Percentiles rank a stretch among this genome's conserved stretches.
Conservation (phyloP, 2,113 vertebrate genomes). For the Campylomormyrus tamandua region DNA sequence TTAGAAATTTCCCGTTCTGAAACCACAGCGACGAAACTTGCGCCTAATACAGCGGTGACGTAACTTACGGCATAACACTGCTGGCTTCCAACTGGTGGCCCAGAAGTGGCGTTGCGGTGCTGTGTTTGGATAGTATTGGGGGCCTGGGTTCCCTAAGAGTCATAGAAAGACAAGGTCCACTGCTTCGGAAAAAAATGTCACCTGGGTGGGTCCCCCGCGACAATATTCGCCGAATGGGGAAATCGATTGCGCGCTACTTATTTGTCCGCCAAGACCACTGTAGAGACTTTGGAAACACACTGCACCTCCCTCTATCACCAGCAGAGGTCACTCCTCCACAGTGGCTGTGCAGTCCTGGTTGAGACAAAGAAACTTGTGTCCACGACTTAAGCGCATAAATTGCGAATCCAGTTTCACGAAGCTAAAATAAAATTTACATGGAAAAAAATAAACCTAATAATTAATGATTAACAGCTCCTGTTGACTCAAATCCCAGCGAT, state of each 20-base stretch:
- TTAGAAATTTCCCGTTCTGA: no score
- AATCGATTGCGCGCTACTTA: background rate
- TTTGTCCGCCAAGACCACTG: background rate
- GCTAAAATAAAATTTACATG: background rate
- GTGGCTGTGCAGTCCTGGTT: background rate
- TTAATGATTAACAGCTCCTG: background rate
- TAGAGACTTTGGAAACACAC: background rate
- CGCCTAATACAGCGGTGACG: no score
- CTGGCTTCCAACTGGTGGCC: no score
- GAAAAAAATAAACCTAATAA: background rate
- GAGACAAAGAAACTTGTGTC: background rate
- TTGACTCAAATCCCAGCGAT: background rate
- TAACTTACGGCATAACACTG: no score
- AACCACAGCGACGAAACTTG: no score
- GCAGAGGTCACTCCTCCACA: slow-evolving; percentile 1
- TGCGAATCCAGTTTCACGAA: background rate
- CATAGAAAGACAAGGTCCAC: background rate
- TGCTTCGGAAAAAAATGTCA: background rate
- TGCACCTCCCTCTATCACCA: background rate
- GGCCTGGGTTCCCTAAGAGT: background rate
- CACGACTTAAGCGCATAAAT: background rate
- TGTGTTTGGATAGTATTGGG: no score
- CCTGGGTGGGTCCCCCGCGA: background rate
- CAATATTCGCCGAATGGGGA: background rate
- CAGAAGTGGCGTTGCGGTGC: no score